Evolutionary conservation across 2,113 vertebrate genomes (phyloP).

Genomic region (Hyperoodon ampullatus): DNA sequence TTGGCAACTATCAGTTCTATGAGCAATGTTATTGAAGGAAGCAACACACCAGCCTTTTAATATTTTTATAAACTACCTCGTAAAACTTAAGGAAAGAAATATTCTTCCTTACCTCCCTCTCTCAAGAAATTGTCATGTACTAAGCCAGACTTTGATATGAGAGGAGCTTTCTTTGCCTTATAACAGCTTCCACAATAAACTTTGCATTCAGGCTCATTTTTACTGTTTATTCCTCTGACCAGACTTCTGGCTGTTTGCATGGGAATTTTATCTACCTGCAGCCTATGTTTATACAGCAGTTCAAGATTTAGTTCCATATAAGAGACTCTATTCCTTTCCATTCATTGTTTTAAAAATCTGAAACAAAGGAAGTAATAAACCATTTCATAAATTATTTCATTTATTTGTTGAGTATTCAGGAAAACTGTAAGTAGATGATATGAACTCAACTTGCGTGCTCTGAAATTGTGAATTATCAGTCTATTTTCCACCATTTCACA

Average conservation of each 20-base stretch:
- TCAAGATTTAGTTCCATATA: not conserved
- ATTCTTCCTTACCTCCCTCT: not conserved
- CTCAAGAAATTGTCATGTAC: constrained; percentile 24
- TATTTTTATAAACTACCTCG: constrained; percentile 23
- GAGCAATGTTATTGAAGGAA: constrained; percentile 34
- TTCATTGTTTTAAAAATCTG: not conserved
- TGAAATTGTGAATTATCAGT: constrained; percentile 41
- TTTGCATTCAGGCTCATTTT: not conserved
- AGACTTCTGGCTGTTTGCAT: not conserved
- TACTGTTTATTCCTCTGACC: not conserved
- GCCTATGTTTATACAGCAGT: constrained; percentile 23
- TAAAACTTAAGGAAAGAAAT: constrained; percentile 27
- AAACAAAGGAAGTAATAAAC: constrained; percentile 50
- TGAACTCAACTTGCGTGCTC: constrained; percentile 6
- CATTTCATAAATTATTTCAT: constrained; percentile 59
- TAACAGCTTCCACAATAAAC: constrained; percentile 21
- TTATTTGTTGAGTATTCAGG: constrained; percentile 36
- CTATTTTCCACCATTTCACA: constrained; percentile 49
- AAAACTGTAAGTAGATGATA: constrained; percentile 10
- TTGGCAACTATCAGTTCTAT: not conserved
- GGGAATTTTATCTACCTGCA: not conserved
- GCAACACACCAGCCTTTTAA: not conserved
- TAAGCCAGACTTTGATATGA: not conserved
- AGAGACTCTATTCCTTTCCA: not conserved
- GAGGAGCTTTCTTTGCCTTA: not conserved